Conservation (phyloP, 2,113 vertebrate genomes). For the Cyanoderma ruficeps region DNA sequence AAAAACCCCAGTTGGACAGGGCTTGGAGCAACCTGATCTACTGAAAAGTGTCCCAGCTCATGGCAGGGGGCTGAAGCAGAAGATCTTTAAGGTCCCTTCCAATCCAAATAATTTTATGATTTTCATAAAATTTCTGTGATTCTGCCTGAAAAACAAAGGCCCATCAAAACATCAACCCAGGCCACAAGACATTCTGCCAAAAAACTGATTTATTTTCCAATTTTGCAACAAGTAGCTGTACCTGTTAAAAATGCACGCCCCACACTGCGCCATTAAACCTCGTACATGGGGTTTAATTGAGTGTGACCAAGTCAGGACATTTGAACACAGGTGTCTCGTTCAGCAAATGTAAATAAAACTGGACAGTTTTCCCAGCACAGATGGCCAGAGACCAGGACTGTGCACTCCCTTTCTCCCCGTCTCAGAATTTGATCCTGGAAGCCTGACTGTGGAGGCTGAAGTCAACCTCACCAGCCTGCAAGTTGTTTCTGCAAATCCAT, state of each 20-base stretch:
- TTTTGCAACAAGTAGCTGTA: background rate
- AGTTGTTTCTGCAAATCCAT: background rate
- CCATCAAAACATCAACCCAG: background rate
- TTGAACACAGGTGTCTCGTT: background rate
- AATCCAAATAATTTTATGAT: background rate
- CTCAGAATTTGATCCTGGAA: background rate
- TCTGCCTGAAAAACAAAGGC: background rate
- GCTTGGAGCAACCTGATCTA: background rate
- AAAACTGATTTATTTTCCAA: background rate
- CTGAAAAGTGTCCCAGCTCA: background rate
- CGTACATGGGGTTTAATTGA: accelerated
- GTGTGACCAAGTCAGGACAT: background rate
- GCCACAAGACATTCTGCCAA: background rate
- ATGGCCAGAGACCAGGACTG: background rate
- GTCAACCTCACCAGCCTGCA: background rate
- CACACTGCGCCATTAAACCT: background rate
- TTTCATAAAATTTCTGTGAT: background rate
- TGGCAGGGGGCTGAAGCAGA: background rate
- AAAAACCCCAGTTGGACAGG: background rate
- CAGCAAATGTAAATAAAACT: background rate
- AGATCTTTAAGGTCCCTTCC: background rate
- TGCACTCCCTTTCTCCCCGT: background rate
- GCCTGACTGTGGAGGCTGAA: background rate
- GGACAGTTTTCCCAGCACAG: background rate
- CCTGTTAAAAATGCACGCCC: background rate